These are phyloP conservation scores for Glossophaga mutica DNA, from an alignment of 2,797 vertebrate genomes.

Conservation along the genomic window DNA sequence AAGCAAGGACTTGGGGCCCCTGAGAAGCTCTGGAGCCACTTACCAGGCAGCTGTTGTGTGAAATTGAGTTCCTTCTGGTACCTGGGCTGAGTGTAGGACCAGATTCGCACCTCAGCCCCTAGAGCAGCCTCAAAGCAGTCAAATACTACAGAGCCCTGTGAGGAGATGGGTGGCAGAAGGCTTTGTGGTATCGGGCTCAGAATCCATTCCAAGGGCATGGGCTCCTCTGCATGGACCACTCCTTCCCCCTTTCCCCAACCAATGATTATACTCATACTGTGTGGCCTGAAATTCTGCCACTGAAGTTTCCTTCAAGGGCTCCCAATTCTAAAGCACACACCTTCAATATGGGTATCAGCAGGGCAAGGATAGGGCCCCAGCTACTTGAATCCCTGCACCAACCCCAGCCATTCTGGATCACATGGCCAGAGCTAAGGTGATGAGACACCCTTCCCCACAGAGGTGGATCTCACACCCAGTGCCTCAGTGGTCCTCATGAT, in stretches of 20 bases:
- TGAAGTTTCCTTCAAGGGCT: not conserved
- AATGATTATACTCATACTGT: not conserved
- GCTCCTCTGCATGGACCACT: not conserved
- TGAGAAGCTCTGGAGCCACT: constrained; percentile 25
- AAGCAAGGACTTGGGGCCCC: not conserved
- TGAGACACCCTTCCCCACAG: not conserved
- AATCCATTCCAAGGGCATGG: not conserved
- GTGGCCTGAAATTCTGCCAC: not conserved
- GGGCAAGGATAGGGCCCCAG: not conserved
- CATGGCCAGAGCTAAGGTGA: not conserved
- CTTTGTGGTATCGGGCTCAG: not conserved
- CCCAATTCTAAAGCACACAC: not conserved
- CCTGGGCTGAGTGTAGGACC: constrained; percentile 53
- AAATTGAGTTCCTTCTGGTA: constrained; percentile 71
- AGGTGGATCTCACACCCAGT: not conserved
- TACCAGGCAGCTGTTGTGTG: constrained; percentile 80
- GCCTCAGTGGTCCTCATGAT: not conserved
- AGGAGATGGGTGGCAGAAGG: constrained; percentile 42
- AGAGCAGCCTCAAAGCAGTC: constrained; percentile 78
- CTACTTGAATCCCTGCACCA: not conserved
- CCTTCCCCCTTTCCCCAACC: not conserved
- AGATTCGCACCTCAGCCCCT: constrained; percentile 74
- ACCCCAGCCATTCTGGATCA: not conserved
- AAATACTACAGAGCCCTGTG: constrained; percentile 80
- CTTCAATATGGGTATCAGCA: not conserved